Evolutionary conservation across 2,113 vertebrate species (phyloP), one percentile per base, ranked within the genome.

Genomic region (Felis chaus): DNA sequence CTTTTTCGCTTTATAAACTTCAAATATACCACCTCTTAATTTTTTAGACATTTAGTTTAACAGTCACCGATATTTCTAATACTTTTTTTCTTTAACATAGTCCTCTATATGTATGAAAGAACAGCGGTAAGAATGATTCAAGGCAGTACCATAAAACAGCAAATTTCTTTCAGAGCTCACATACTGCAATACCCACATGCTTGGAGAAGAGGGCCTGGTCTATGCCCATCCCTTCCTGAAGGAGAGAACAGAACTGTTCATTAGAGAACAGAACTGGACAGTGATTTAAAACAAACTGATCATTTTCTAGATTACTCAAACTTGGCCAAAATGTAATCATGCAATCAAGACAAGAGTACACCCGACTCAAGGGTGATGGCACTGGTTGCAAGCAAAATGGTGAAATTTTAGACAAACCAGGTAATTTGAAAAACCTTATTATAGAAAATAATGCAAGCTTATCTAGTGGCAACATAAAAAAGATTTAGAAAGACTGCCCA

Each of bases 1-100:
- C 5, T 31, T 79, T 71, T 91, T 78, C 53, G 55, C 69, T 78
- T 88, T 83, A 92, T 71, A 73, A 97, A 88, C 33, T 81, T 96
- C 36, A 91, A 89, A 61, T 65, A 87, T 4, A 61, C 7, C 25
- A 65, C 21, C 31, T 50, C 74, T 76, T 41, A 53, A 63, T 41
- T 95, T 94, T 84, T 84, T 53, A 89, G 29, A 91, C 27, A 78
- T 95, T 86, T 31, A 85, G 57, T 92, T 96, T 92, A 95, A 97
- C 55, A 82, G 4, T 89, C 19, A 36, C 55, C 31, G 90, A 31
- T 65, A 78, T 27, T 93, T 93, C 71, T 73, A 95, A 81, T 39
- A 92, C 39, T 45, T 63, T 36, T 94, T 95, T 95, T 94, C 94
- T 92, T 88, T 55, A 76, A 81, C 31, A 88, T 1, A 93, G 41